Evolutionary conservation across 2,797 vertebrate species (phyloP).

Genomic region (Pyrrhura leucotis): DNA sequence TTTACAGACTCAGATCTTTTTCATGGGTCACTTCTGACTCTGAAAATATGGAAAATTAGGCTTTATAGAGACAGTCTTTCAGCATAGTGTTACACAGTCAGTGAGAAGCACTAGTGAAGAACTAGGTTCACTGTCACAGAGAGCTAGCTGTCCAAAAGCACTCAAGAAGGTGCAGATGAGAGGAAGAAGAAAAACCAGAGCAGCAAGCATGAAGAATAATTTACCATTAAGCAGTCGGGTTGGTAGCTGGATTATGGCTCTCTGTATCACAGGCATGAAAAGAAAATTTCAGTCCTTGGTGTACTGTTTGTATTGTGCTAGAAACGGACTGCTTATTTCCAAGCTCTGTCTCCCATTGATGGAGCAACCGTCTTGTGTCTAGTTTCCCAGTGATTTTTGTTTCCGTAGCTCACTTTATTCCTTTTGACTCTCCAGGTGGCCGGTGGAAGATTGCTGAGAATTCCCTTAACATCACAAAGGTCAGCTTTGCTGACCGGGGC

Average conservation of each 20-base stretch:
- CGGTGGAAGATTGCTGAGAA: constrained; percentile 83
- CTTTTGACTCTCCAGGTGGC: constrained; percentile 76
- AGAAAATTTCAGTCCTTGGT: background rate
- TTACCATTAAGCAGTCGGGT: background rate
- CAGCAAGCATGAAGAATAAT: background rate
- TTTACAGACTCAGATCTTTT: constrained; percentile 31
- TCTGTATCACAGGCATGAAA: background rate
- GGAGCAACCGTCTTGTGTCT: background rate
- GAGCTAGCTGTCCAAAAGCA: background rate
- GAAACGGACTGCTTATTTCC: background rate
- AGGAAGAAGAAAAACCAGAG: background rate
- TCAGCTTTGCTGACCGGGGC: constrained; percentile 89
- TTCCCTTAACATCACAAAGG: constrained; percentile 88
- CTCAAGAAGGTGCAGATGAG: background rate
- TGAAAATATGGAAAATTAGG: background rate
- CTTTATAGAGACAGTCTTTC: background rate
- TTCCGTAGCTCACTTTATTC: constrained; percentile 27
- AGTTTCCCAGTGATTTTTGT: background rate
- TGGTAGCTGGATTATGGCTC: background rate
- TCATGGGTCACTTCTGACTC: constrained; percentile 13
- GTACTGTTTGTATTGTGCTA: background rate
- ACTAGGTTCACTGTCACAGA: background rate
- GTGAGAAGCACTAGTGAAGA: background rate
- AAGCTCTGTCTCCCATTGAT: background rate
- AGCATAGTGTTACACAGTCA: background rate